Base-by-base conservation (phyloP, 2,888 invertebrate species). In the Eudasyphora cyanicolor region DNA sequence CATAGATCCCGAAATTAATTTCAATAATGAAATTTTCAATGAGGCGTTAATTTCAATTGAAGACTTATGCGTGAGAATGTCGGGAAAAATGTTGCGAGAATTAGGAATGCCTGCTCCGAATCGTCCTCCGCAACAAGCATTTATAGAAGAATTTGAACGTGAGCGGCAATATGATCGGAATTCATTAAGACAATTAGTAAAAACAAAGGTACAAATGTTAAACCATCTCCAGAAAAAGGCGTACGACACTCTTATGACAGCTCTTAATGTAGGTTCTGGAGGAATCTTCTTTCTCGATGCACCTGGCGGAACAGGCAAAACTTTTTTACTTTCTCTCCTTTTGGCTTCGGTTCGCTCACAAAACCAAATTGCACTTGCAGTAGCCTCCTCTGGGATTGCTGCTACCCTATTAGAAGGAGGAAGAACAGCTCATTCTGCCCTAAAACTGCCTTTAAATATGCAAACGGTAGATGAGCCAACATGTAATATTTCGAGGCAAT, bases 111-210 rank as follows among this genome's bases (percentile, higher is more conserved):
- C 14, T 73, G 62, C 82, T 29, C 73, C 77, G 21, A 82, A 79
- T 81, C 84, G 78, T 35, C 35, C 57, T 14, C 60, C 57, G 57
- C 79, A 84, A 32, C 76, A 85, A 54, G 21, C 76, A 74, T 84
- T 84, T 35, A 76, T 67, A 38, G 60, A 71, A 51, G 64, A 85
- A 32, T 67, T 82, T 24, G 29, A 57, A 77, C 38, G 77, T 38
- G 83, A 82, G 64, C 49, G 51, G 51, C 76, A 74, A 38, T 80
- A 79, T 49, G 79, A 83, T 54, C 14, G 45, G 5, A 45, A 45
- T 45, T 12, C n/a, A n/a, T n/a, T n/a, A n/a, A n/a, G n/a, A n/a
- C n/a, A n/a, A 45, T 45, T 12, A 45, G 45, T 45, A 45, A 45
- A 12, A 45, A 45, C 14, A 5, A 45, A 45, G 5, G 45, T 45